phyloP scores from a whole-genome alignment of 2,888 invertebrate species.

The Entomobrya proxima region DNA sequence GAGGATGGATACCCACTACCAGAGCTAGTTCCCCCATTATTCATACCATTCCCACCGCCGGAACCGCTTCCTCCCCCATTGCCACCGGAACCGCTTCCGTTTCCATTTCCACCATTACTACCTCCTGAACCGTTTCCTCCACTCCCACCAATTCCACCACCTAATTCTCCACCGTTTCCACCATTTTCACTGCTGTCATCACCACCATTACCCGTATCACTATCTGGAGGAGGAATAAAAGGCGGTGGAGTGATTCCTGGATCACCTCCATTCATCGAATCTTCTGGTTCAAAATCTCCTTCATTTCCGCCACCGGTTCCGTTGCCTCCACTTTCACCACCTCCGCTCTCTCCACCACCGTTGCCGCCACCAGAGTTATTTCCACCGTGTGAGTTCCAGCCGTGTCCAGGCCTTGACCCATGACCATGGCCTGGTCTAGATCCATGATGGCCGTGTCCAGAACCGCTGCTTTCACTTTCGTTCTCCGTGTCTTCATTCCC shows the following conservation, averaged over 20 bases:
- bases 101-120: background rate
- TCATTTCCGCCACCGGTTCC: background rate
- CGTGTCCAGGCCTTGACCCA: background rate
- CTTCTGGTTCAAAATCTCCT: no score
- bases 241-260: no score
- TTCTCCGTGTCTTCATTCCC: background rate
- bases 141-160: background rate
- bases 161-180: background rate
- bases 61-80: background rate
- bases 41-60: no score
- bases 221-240: no score
- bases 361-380: background rate
- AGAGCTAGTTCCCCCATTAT: no score
- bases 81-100: background rate
- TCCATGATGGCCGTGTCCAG: background rate
- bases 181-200: background rate
- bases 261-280: no score
- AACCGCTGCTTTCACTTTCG: background rate
- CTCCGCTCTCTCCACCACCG: background rate
- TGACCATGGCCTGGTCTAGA: background rate
- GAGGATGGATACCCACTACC: constrained; percentile 50
- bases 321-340: background rate
- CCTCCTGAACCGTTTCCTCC: background rate
- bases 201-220: background rate
- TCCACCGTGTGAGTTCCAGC: background rate